Evolutionary conservation across 2,113 vertebrate genomes (phyloP).

Genomic region (Aix galericulata): DNA sequence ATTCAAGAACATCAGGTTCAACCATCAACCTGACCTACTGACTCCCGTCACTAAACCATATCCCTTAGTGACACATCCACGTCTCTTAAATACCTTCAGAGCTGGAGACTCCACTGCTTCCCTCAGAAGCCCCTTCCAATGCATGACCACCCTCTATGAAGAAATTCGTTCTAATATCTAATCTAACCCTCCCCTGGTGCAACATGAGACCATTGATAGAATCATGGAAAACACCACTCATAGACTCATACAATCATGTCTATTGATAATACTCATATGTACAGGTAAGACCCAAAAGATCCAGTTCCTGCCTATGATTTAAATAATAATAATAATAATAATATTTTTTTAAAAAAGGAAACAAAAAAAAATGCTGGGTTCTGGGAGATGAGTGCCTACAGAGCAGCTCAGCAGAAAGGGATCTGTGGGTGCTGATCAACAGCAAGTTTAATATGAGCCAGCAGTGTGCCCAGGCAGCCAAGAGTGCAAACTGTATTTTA

Average conservation of each 20-base stretch:
- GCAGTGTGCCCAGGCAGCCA: neutral
- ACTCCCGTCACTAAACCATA: neutral
- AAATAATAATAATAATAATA: neutral
- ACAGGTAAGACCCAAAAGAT: neutral
- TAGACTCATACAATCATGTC: neutral
- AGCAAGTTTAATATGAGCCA: neutral
- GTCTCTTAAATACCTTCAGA: neutral
- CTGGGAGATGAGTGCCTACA: neutral
- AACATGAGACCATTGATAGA: neutral
- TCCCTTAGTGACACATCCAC: neutral
- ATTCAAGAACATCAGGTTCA: neutral
- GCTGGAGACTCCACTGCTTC: neutral
- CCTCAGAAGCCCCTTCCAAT: neutral
- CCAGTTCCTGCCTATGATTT: neutral
- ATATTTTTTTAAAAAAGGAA: neutral
- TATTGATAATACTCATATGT: neutral
- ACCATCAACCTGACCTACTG: too few species aligned
- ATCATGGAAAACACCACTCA: neutral
- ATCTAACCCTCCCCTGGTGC: too few species aligned
- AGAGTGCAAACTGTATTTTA: neutral
- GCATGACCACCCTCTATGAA: neutral
- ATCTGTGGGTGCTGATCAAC: neutral
- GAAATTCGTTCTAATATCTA: neutral
- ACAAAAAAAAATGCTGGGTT: neutral
- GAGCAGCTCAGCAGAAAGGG: neutral